Evolutionary conservation across 2,888 invertebrate species (phyloP).

Genomic region (Clepsis dumicolana): DNA sequence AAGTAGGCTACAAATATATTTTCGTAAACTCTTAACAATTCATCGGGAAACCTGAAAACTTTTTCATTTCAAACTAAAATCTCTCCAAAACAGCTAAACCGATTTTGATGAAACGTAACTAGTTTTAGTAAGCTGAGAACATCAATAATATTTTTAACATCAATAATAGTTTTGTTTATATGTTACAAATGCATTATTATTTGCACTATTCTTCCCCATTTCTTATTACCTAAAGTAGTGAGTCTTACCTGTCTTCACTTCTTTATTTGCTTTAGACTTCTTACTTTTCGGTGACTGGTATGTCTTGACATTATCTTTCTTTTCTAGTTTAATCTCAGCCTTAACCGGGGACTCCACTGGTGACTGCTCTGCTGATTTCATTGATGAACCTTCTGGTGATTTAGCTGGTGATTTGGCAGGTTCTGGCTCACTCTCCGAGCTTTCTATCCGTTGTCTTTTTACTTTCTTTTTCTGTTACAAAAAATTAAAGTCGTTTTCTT

Average conservation of each 20-base stretch:
- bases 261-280: slow-evolving; percentile 51
- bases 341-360: slow-evolving; percentile 43
- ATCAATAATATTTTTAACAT: too few species aligned
- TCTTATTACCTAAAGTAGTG: too few species aligned
- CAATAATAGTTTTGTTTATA: too few species aligned
- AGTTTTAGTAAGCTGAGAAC: too few species aligned
- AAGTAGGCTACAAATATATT: too few species aligned
- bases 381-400: slow-evolving; percentile 32
- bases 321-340: slow-evolving; percentile 58
- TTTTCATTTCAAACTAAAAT: too few species aligned
- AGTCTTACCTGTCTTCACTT: slow-evolving; percentile 21
- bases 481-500: neutral
- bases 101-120: neutral
- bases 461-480: slow-evolving; percentile 64
- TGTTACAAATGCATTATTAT: too few species aligned
- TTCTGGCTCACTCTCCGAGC: slow-evolving; percentile 72
- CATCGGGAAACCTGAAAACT: too few species aligned
- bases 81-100: too few species aligned
- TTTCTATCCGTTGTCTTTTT: slow-evolving; percentile 75
- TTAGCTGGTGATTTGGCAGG: slow-evolving; percentile 41
- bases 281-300: slow-evolving; percentile 68
- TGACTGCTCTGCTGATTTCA: slow-evolving; percentile 44
- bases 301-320: slow-evolving; percentile 59
- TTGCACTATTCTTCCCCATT: too few species aligned
- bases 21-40: too few species aligned